Evolutionary conservation across 2,888 invertebrate genomes (phyloP).

Genomic region (Ormia ochracea): DNA sequence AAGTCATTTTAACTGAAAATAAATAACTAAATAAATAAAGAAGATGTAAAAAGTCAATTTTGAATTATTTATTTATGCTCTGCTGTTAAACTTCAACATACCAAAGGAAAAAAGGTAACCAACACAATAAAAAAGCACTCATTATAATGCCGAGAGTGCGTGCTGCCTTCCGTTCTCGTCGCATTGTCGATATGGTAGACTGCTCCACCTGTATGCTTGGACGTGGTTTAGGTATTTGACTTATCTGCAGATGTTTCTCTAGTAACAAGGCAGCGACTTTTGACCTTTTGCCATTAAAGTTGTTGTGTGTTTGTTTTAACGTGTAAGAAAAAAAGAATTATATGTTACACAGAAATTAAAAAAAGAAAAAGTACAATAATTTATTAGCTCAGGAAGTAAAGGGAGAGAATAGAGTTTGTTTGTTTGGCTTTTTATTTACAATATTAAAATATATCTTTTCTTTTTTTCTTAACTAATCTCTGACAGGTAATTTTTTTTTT

Average conservation of each 20-base stretch:
- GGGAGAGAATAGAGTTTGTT: constrained; percentile 21
- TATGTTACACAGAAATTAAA: constrained; percentile 19
- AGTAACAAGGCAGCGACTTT: constrained; percentile 91
- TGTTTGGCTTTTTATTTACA: not conserved
- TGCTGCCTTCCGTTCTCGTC: constrained; percentile 92
- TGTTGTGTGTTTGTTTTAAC: constrained; percentile 3
- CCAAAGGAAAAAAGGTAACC: constrained; percentile 97
- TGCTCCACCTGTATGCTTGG: constrained; percentile 84
- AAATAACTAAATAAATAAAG: not conserved
- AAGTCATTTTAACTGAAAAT: not conserved
- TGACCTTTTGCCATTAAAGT: constrained; percentile 79
- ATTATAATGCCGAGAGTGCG: constrained; percentile 96
- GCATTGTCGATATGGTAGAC: constrained; percentile 90
- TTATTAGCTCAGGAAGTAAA: constrained; percentile 47
- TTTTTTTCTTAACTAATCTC: constrained; percentile 32
- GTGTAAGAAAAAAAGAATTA: not conserved
- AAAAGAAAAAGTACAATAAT: constrained; percentile 44
- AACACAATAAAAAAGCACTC: constrained; percentile 95
- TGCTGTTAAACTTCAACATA: constrained; percentile 75
- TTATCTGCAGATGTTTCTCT: constrained; percentile 93
- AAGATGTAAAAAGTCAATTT: not conserved
- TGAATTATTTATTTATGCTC: not conserved
- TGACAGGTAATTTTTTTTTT: not conserved
- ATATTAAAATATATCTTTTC: not conserved
- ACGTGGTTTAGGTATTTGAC: constrained; percentile 87